Evolutionary conservation across 2,888 invertebrate species (phyloP), one percentile per base, ranked within the genome.

Genomic region (Girardia tigrina): DNA sequence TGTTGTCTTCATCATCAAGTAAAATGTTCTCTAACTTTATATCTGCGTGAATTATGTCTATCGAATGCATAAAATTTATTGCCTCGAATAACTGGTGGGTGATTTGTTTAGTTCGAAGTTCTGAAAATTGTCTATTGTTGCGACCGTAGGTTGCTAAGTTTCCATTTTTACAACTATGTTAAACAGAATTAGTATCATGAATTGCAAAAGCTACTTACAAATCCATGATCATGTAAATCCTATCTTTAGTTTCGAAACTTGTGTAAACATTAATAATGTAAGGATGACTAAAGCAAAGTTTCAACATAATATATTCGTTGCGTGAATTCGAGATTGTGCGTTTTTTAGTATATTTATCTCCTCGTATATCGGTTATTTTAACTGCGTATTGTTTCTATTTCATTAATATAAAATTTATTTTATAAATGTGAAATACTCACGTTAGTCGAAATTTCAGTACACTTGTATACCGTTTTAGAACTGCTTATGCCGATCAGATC

Each of bases 21-120:
- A 56, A 56, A 56, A 56, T 56, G 23, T 56, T 56, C 20, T 56
- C 56, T n/a, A 56, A 56, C n/a, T 56, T 56, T 2, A 56, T n/a
- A 56, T 56, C 56, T 6, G 4, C n/a, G 23, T 56, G 56, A 16
- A 56, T 56, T 4, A 56, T 4, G 23, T 56, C 23, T 56, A 20
- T 4, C n/a, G n/a, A n/a, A 56, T 56, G 56, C 2, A 56, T 8
- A 56, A 12, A 56, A 56, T 23, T 8, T 12, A 56, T 56, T n/a
- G 56, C 56, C 23, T 56, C 20, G 4, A 56, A n/a, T n/a, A 56
- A 56, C 23, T 56, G 56, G 20, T 23, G 23, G 20, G 23, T 56
- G 4, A 56, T 56, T n/a, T 20, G n/a, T 56, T 4, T 56, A n/a
- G 23, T 36, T 36, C n/a, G n/a, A 20, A 20, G 20, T 20, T 4